Evolutionary conservation across 2,888 invertebrate species (phyloP), one percentile per base, ranked within the genome.

Genomic region (Thecophora atra): DNA sequence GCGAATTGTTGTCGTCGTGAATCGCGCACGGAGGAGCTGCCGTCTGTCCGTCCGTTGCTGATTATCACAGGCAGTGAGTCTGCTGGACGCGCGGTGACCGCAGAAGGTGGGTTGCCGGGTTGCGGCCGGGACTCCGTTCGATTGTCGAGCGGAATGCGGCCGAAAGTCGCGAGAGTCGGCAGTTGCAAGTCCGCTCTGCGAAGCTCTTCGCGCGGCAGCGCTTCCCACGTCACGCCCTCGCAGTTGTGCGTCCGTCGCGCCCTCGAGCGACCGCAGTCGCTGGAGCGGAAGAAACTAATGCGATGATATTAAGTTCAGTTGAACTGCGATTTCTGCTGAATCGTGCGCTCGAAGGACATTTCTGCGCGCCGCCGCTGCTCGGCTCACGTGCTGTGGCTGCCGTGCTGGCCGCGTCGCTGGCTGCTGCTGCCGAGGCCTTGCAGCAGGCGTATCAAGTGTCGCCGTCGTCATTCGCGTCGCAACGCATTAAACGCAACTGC

Each of bases 281-380:
- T 83, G 79, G 77, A 81, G 82, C 82, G 85, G 83, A 82, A 83
- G 79, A 81, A 82, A 82, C 81, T 84, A 84, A 84, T 82, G 80
- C 83, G 84, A 84, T 84, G 84, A 84, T 83, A 84, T 83, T 83
- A 84, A 83, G 84, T 84, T 83, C 81, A 81, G 82, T 83, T 82
- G 83, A 83, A 82, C 83, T 82, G 81, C 81, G 83, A 84, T 84
- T 84, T 83, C 83, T 84, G 79, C 81, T 80, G 82, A 84, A 83
- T 79, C 77, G 76, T 76, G 72, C 72, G 37, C 21, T 67, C 58
- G 63, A 74, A 74, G 72, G 72, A 73, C 73, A 74, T 71, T 72
- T 73, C 42, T 54, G 52, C 52, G 37, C 64, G 69, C 65, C 44
- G 28, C 58, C 76, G 71, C 71, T 72, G 15, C 52, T 71, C 37